Base-by-base conservation (phyloP, 2,797 vertebrate species). In the Anguilla obscura region DNA sequence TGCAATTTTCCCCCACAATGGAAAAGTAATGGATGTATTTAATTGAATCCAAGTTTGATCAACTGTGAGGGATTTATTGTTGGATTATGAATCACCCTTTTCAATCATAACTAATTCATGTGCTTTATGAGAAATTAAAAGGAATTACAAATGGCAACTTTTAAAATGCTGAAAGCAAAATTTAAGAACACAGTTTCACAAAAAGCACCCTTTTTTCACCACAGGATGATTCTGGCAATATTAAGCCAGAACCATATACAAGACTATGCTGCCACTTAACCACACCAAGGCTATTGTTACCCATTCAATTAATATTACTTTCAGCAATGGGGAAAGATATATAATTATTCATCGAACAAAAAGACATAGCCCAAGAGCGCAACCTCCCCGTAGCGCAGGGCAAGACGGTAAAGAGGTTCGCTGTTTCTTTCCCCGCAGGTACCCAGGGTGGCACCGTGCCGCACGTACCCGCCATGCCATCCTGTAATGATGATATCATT, bases 61-160 rank as follows among this genome's bases (percentile, higher is more conserved):
- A 76, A 82, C 79, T 50, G 79, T 50, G 79, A 24, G 45, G 10
- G 6, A 82, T 82, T 82, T 82, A 82, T 50, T 82, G 79, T 48
- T n/a, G 5, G 12, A 40, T 76, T 76, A 33, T 76, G 33, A 76
- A 76, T 50, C 1, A 21, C 7, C 9, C 45, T 2, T 50, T 48
- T 50, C 7, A 48, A 50, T 82, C 24, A 6, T n/a, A 48, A 50
- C 79, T 48, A 82, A 50, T 48, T 48, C 10, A 82, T 50, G 76
- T 1, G 18, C 5, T 48, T 45, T 24, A 82, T 10, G 7, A 8
- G 79, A 82, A 50, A 82, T 2, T 82, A 82, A 82, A 82, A 82
- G 50, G 21, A 82, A 82, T 82, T 82, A 48, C 2, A 82, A 82
- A 24, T 50, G 0, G 16, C 21, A 48, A 80, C 40, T 8, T 82